Conservation (phyloP, 2,113 vertebrate species). For the Triplophysa siluroides region DNA sequence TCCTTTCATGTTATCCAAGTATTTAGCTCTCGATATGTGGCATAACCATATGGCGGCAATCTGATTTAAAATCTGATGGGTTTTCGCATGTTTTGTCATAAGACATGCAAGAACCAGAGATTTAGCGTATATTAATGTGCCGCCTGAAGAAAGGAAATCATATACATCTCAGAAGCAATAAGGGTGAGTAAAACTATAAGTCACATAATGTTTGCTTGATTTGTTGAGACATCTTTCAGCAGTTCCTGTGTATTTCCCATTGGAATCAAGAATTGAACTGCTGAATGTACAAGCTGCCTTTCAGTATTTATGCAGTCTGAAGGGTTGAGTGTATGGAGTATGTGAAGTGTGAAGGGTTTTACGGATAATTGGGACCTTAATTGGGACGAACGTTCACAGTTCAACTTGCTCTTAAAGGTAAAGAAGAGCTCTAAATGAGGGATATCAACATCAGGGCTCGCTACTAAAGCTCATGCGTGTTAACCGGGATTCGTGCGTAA, state of each 20-base stretch:
- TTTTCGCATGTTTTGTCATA: no score
- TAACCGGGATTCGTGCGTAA: background rate
- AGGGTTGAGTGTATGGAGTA: background rate
- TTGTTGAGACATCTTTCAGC: background rate
- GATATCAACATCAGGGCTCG: background rate
- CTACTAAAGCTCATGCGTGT: background rate
- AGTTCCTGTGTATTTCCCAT: background rate
- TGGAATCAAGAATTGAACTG: background rate
- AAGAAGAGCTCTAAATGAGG: background rate
- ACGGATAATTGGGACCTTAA: constrained; percentile 14
- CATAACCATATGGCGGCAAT: no score
- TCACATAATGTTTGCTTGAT: background rate
- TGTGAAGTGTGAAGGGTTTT: constrained; percentile 9
- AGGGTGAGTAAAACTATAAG: no score
- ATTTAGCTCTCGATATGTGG: no score
- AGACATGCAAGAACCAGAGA: no score
- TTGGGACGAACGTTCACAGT: background rate
- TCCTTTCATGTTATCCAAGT: no score
- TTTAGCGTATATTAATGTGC: no score
- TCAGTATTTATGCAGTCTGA: constrained; percentile 22
- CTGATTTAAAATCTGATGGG: no score
- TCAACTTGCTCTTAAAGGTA: constrained; percentile 4
- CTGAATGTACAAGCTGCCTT: background rate
- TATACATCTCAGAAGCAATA: no score
- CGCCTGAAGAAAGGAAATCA: no score